Base-by-base conservation (phyloP, 2,888 invertebrate genomes). In the Agonopterix heracliana region DNA sequence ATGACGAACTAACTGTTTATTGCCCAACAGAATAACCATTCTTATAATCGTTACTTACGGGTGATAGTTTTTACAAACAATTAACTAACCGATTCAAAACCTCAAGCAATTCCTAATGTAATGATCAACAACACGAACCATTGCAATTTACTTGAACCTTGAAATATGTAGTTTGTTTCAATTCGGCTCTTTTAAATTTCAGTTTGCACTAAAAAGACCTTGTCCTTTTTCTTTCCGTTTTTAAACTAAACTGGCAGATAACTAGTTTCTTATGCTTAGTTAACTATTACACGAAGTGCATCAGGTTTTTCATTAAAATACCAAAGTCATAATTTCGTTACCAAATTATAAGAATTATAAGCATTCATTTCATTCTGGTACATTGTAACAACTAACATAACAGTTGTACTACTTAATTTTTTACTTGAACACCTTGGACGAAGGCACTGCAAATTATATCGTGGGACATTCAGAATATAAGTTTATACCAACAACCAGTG, bases 381-480 rank as follows among this genome's bases (percentile, higher is more conserved):
- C 26, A 26, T 26, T 26, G 26, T 26, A 26, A 26, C 26, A 5
- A 7, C 26, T 26, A 26, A 26, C 26, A 26, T 26, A 26, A 26
- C 7, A 26, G 26, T 26, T 38, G n/a, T 5, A 9, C 10, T 38
- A 38, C 41, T 35, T 11, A 46, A 47, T 44, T 54, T 54, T 56
- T 58, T 56, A 47, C 54, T 47, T 47, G 48, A 49, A 50, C 55
- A 58, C 58, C 54, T 60, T 60, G 59, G 49, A 55, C 46, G 51
- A 11, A 38, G 49, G 43, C 46, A 45, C 34, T 10, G 35, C 7
- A 54, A 59, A 56, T 51, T 45, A 44, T 50, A 56, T 51, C 57
- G 59, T 60, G 57, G 54, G 59, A 60, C 46, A 44, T 48, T 51
- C 44, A 46, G 45, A 53, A 47, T 5, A 46, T 52, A 48, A 34